A percentile compares a stretch with the other conserved stretches of the same genome.
Evolutionary conservation across 2,888 invertebrate species (phyloP).

Genomic region (Phengaris arion): DNA sequence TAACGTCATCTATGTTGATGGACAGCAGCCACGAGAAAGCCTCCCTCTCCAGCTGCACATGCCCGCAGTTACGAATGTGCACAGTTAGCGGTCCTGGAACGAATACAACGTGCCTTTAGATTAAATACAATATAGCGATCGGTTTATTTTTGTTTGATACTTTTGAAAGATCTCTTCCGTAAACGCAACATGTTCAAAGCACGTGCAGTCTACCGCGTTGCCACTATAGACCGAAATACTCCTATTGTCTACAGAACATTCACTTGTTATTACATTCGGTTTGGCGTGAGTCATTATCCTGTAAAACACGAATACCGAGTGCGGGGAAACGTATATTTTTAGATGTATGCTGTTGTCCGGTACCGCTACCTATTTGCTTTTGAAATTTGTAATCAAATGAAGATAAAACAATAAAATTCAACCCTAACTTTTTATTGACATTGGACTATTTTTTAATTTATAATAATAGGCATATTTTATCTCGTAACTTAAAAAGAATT

Average conservation of each 20-base stretch:
- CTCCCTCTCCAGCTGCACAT: slow-evolving; percentile 80
- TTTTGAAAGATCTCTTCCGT: slow-evolving; percentile 22
- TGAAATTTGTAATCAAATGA: slow-evolving; percentile 18
- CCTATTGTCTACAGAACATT: slow-evolving; percentile 50
- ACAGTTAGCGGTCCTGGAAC: slow-evolving; percentile 82
- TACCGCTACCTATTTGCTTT: slow-evolving; percentile 37
- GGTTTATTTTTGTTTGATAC: slow-evolving; percentile 15
- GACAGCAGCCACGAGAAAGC: slow-evolving; percentile 84
- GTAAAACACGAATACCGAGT: slow-evolving; percentile 64
- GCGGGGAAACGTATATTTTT: slow-evolving; percentile 72
- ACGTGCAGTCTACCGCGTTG: slow-evolving; percentile 33
- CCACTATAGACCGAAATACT: slow-evolving; percentile 40
- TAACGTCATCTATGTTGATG: slow-evolving; percentile 80
- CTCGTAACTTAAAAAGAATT: too few species aligned
- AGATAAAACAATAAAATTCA: neutral
- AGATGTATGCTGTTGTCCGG: slow-evolving; percentile 56
- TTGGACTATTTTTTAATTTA: too few species aligned
- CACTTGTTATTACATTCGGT: slow-evolving; percentile 49
- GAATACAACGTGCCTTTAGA: slow-evolving; percentile 33
- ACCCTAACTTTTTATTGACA: neutral
- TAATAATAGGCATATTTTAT: too few species aligned
- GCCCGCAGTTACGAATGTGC: slow-evolving; percentile 77
- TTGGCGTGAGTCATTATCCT: slow-evolving; percentile 72
- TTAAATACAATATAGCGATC: slow-evolving; percentile 22
- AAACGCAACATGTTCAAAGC: slow-evolving; percentile 28